Evolutionary conservation across 2,797 vertebrate genomes (phyloP).

Genomic region (Borostomias antarcticus): DNA sequence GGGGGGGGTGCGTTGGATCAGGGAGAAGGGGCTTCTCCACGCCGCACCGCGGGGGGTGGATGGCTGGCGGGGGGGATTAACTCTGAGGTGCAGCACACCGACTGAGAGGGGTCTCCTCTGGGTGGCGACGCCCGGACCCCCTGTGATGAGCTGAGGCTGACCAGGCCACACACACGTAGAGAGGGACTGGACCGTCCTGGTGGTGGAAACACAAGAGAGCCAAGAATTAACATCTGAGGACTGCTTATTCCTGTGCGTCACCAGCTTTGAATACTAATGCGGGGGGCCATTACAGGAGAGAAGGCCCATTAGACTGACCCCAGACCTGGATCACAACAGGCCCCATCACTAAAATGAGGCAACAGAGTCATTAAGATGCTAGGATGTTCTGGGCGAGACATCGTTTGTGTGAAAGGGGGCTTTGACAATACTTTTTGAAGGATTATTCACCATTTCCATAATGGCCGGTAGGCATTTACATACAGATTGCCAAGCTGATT

Average conservation of each 20-base stretch:
- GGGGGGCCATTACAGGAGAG: slow-evolving; percentile 87
- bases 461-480: slow-evolving; percentile 45
- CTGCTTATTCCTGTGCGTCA: slow-evolving; percentile 88
- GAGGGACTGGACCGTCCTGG: slow-evolving; percentile 79
- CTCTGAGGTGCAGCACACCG: slow-evolving; percentile 46
- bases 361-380: slow-evolving; percentile 86
- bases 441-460: slow-evolving; percentile 25
- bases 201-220: slow-evolving; percentile 83
- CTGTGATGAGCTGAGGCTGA: slow-evolving; percentile 85
- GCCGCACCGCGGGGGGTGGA: slow-evolving; percentile 85
- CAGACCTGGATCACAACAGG: slow-evolving; percentile 84
- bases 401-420: slow-evolving; percentile 81
- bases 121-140: slow-evolving; percentile 81
- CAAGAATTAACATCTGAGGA: slow-evolving; percentile 87
- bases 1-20: slow-evolving; percentile 68
- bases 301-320: slow-evolving; percentile 87
- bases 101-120: slow-evolving; percentile 28
- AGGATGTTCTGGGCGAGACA: slow-evolving; percentile 83
- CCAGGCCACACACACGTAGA: slow-evolving; percentile 64
- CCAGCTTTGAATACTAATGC: slow-evolving; percentile 93
- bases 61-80: slow-evolving; percentile 66
- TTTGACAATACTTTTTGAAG: slow-evolving; percentile 39
- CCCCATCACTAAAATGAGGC: slow-evolving; percentile 79
- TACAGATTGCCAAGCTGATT: slow-evolving; percentile 46
- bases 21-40: slow-evolving; percentile 88